Percentiles rank a stretch among this genome's conserved stretches.
phyloP scores from a whole-genome alignment of 2,113 vertebrate genomes.

The Pelodiscus sinensis region DNA sequence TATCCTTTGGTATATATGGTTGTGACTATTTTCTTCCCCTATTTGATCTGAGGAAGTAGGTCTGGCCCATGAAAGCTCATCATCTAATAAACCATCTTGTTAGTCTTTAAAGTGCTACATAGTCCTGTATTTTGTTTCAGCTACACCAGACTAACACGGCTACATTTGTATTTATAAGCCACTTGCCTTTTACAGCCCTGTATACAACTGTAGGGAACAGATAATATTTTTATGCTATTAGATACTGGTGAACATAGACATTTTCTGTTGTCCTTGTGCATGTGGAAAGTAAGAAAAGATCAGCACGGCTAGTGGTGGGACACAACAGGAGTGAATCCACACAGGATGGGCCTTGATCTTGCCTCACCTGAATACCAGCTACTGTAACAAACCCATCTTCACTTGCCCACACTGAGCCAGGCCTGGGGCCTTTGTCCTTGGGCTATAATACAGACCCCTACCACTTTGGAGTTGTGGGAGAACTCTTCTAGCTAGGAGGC shows the following conservation, averaged over 20 bases:
- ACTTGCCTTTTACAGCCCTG: not conserved
- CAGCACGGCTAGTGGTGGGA: not conserved
- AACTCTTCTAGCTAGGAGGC: not conserved
- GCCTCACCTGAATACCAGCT: not conserved
- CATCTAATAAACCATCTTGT: no score
- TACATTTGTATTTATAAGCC: not conserved
- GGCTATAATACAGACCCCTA: not conserved
- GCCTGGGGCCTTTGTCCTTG: not conserved
- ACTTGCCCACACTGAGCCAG: not conserved
- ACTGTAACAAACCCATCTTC: not conserved
- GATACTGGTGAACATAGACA: not conserved
- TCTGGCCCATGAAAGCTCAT: no score
- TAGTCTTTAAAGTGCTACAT: no score
- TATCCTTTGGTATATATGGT: no score
- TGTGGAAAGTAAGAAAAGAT: not conserved
- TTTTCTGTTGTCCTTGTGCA: not conserved
- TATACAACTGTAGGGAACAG: not conserved
- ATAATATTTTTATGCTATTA: not conserved
- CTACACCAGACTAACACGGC: no score
- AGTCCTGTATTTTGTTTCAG: no score
- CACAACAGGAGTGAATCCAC: not conserved
- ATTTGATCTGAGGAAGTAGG: no score
- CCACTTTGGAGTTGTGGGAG: not conserved
- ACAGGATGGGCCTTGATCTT: not conserved
- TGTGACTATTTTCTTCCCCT: no score